Evolutionary conservation across 2,113 vertebrate species (phyloP), one percentile per base, ranked within the genome.

Genomic region (Dicentrarchus labrax): DNA sequence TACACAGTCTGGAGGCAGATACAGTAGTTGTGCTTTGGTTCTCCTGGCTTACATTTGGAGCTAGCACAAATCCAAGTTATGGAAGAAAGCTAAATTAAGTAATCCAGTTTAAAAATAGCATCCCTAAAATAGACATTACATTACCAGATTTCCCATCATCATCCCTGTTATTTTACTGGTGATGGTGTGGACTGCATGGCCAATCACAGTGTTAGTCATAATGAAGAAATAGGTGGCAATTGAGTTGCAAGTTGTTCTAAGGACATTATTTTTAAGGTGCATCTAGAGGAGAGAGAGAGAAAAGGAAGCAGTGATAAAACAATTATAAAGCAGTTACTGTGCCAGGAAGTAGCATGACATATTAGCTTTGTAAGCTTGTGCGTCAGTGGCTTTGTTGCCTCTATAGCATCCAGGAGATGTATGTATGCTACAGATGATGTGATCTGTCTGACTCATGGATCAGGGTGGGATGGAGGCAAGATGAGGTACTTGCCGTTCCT

Each of bases 401-500:
- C 38, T 15, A 7, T 71, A 21, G 17, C 4, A 4, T 80, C 61
- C 17, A 19, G 38, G 21, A 51, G 53, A 81, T 56, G 76, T 69
- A 81, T 69, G 70, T 51, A 54, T 43, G 24, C 36, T 43, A 83
- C 67, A 70, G 79, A 86, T 88, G 59, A 87, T 83, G 82, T 73
- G 22, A 38, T 76, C 54, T 51, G 36, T 43, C 48, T 93, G 90
- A 94, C 83, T 90, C 90, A 92, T 17, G 43, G 65, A 60, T 83
- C 73, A 77, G 72, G 80, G 50, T 83, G 78, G 79, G 79, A 89
- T 51, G 66, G 56, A 89, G 81, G 66, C 72, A 88, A 72, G 61
- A 87, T 65, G 70, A 85, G 69, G 78, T 68, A 78, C 85, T 83
- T 45, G 57, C 73, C 79, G 76, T 91, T 89, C 84, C 66, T 84